phyloP scores from a whole-genome alignment of 2,888 invertebrate species.

The Drosophila infuscata region DNA sequence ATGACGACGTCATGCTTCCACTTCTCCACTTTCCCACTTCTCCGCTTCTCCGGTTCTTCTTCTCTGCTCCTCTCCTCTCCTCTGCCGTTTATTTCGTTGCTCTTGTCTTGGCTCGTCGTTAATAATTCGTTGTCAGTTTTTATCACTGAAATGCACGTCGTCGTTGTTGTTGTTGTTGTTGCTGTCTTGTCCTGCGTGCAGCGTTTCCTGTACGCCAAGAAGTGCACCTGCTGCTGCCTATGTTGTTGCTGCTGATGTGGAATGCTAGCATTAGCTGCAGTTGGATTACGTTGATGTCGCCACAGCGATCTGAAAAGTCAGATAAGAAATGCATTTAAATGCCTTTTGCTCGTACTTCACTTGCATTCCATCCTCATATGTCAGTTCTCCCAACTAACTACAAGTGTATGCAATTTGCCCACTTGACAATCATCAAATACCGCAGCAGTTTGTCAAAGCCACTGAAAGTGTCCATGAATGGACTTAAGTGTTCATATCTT shows the following conservation, averaged over 20 bases:
- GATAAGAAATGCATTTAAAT: slow-evolving; percentile 71
- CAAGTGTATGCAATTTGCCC: slow-evolving; percentile 55
- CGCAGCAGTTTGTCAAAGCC: slow-evolving; percentile 61
- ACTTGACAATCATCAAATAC: slow-evolving; percentile 58
- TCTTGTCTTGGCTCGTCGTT: slow-evolving; percentile 53
- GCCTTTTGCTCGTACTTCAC: slow-evolving; percentile 43
- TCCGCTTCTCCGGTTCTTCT: slow-evolving; percentile 3
- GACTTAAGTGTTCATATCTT: slow-evolving; percentile 74
- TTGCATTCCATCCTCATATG: slow-evolving; percentile 41
- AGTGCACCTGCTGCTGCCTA: slow-evolving; percentile 53
- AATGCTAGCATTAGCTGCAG: slow-evolving; percentile 67
- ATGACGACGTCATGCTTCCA: slow-evolving; percentile 53
- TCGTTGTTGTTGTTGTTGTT: slow-evolving; percentile 16
- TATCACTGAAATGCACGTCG: slow-evolving; percentile 36
- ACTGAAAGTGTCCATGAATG: slow-evolving; percentile 68
- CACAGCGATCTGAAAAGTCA: slow-evolving; percentile 65
- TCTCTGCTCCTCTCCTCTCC: slow-evolving; percentile 6
- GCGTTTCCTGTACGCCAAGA: slow-evolving; percentile 66
- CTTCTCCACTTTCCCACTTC: neutral
- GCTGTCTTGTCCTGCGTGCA: slow-evolving; percentile 43
- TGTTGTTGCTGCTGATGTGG: slow-evolving; percentile 23
- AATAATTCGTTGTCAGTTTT: slow-evolving; percentile 64
- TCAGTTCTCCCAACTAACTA: slow-evolving; percentile 4
- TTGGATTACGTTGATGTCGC: slow-evolving; percentile 48
- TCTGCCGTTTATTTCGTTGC: slow-evolving; percentile 25